Base-by-base conservation (phyloP, 2,113 vertebrate genomes). In the Datnioides undecimradiatus region DNA sequence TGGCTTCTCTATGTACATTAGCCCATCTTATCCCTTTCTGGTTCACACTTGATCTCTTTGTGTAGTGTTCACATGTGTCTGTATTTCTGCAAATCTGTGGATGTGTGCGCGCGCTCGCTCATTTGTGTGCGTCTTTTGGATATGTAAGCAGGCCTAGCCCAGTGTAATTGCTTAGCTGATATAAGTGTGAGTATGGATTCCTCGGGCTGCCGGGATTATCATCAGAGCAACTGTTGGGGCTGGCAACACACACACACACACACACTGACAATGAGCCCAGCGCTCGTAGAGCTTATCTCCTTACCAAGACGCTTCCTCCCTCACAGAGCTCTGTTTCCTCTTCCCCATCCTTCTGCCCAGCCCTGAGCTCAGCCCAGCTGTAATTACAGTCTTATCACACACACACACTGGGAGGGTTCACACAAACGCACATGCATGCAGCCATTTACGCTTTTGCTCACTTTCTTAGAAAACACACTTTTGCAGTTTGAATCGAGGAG, bases 371-470 rank as follows among this genome's bases (percentile, higher is more conserved):
- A 87, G 83, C 87, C 82, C 91, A 84, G 88, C 90, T 89, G 83
- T 95, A 94, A 94, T 93, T 94, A 94, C 89, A 85, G 87, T 88
- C 93, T 93, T 93, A 93, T 94, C 93, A 84, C 87, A 86, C 79
- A 71, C 85, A 88, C 86, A 90, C 81, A 90, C 81, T 59, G 82
- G 73, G 78, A 85, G 63, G 76, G 81, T 90, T 88, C 89, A 86
- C 84, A 85, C 65, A 74, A 58, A 83, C 75, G 77, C 82, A 79
- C 72, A 57, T 73, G 64, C 67, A 83, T 52, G 69, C 85, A 80
- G 73, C 88, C 81, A 79, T 87, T 77, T 57, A 49, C n/a, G 23
- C 58, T 76, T 79, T 41, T 89, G 41, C 80, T 82, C 76, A 45
- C 43, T 17, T 86, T 87, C 73, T 86, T 76, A 79, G 70, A 87